These are phyloP conservation scores for Halocaridina rubra DNA, from an alignment of 2,888 invertebrate species.

Conservation along the genomic window DNA sequence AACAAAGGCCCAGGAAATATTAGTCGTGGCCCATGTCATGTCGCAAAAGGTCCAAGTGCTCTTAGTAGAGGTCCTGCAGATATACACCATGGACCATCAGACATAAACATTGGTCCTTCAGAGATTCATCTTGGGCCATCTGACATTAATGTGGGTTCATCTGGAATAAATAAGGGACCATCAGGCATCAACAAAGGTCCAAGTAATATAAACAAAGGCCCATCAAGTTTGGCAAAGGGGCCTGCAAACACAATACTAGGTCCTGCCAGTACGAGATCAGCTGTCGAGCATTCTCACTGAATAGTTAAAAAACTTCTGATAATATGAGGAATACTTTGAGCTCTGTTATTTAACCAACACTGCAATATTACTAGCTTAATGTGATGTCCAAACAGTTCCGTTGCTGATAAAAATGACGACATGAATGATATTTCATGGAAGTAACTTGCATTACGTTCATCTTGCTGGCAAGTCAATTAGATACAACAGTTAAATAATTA, in stretches of 20 bases:
- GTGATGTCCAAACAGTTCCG: too few relatives aligned
- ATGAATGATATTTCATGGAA: too few relatives aligned
- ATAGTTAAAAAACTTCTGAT: too few relatives aligned
- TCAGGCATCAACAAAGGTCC: slow-evolving; percentile 37
- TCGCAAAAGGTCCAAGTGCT: slow-evolving; percentile 22
- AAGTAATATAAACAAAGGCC: slow-evolving; percentile 39
- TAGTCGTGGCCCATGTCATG: slow-evolving; percentile 17
- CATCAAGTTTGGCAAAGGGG: slow-evolving; percentile 37
- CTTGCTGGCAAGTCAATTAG: too few relatives aligned
- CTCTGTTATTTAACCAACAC: too few relatives aligned
- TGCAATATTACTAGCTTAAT: too few relatives aligned
- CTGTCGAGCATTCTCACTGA: slow-evolving; percentile 29
- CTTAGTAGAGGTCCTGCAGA: slow-evolving; percentile 37
- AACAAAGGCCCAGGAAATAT: slow-evolving; percentile 37
- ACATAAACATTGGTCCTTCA: background rate
- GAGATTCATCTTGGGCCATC: background rate
- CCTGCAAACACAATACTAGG: slow-evolving; percentile 41
- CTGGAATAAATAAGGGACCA: slow-evolving; percentile 23
- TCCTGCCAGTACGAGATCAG: slow-evolving; percentile 18
- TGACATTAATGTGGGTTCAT: background rate
- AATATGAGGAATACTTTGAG: too few relatives aligned
- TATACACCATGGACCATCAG: slow-evolving; percentile 14
- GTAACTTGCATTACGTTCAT: too few relatives aligned
- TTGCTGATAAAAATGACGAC: too few relatives aligned
- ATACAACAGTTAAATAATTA: too few relatives aligned